Evolutionary conservation across 2,113 vertebrate genomes (phyloP), one percentile per base, ranked within the genome.

Genomic region (Oreochromis niloticus): DNA sequence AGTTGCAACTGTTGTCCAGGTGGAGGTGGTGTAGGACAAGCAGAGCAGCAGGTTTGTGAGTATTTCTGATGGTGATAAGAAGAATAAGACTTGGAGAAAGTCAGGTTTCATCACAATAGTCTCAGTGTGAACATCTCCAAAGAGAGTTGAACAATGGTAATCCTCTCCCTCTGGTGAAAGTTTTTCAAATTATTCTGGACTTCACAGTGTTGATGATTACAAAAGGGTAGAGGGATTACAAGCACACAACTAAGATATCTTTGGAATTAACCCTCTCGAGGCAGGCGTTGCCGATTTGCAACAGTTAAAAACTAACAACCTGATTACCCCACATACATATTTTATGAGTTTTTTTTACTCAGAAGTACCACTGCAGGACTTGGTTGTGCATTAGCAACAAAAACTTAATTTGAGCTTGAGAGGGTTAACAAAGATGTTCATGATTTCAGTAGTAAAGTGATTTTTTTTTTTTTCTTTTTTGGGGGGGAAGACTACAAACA

Each of bases 401-500:
- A 24, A 24, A 24, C 22, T 24, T 24, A 24, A 24, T 24, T 24
- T 24, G 22, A 24, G 22, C 22, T 24, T 24, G 22, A 24, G 22
- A 24, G 22, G 22, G 22, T 24, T 24, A 24, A 63, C 16, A 36
- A 2, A 36, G 17, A 63, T 36, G 59, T 36, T 63, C 2, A 36
- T 4, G 32, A 63, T 63, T 36, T n/a, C 9, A 34, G 16, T 34
- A 19, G 16, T 61, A 11, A 34, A 61, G 30, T 3, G 16, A 61
- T n/a, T n/a, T 61, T 34, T 61, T 4, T 61, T 1, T 16, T 7
- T 27, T 11, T 3, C 2, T n/a, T n/a, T 4, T 57, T 4, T 0
- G 0, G 3, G 27, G 12, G 3, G 4, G 3, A 0, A 4, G 12
- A 6, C 27, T 6, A 3, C 4, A 59, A 59, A 17, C 4, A 32